These are phyloP conservation scores for Leucoma salicis DNA, from an alignment of 2,888 invertebrate genomes.

Conservation along the genomic window DNA sequence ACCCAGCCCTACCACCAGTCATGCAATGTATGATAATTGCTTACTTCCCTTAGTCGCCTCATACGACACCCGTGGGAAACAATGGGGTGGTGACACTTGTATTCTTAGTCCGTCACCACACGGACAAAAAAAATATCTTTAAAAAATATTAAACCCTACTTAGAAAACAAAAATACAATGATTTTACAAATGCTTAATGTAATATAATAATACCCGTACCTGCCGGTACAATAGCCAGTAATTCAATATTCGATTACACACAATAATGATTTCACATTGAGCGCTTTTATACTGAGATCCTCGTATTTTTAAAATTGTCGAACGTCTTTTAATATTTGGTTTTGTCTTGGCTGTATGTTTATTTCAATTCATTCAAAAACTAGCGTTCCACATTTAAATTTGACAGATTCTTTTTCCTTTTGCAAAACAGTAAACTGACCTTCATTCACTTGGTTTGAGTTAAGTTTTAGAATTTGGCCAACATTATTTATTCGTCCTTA, in stretches of 20 bases:
- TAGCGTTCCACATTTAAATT: not conserved
- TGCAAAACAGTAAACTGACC: not conserved
- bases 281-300: slow-evolving; percentile 19
- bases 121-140: too few species aligned
- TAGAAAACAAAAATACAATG: too few species aligned
- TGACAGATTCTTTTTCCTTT: not conserved
- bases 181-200: too few species aligned
- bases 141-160: too few species aligned
- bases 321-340: slow-evolving; percentile 5
- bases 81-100: too few species aligned
- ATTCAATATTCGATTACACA: slow-evolving; percentile 28
- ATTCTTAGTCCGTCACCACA: too few species aligned
- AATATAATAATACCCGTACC: too few species aligned
- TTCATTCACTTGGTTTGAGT: not conserved
- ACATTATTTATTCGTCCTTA: slow-evolving; percentile 16
- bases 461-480: slow-evolving; percentile 11
- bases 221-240: slow-evolving; percentile 25
- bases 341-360: slow-evolving; percentile 9
- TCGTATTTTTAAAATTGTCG: slow-evolving; percentile 12
- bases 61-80: too few species aligned
- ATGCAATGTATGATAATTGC: too few species aligned
- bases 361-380: too few species aligned
- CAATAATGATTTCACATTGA: slow-evolving; percentile 23
- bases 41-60: too few species aligned
- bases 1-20: too few species aligned